Evolutionary conservation across 2,113 vertebrate genomes (phyloP).

Genomic region (Thunnus thynnus): DNA sequence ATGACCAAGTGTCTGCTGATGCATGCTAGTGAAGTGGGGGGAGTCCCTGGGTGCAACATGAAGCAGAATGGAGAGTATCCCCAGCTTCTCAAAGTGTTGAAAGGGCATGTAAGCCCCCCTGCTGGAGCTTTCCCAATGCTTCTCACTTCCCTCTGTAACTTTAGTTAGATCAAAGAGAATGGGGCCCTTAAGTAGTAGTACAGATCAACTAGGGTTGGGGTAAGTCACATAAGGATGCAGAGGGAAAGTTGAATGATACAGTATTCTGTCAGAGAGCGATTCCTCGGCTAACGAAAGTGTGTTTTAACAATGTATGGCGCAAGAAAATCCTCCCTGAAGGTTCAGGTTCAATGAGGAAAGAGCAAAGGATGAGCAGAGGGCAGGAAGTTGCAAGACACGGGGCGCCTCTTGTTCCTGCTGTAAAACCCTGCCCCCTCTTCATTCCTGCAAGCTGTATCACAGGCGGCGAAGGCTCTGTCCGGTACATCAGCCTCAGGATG

Average conservation of each 20-base stretch:
- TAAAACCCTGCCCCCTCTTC: slow-evolving; percentile 46
- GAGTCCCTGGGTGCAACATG: slow-evolving; percentile 74
- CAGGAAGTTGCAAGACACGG: slow-evolving; percentile 57
- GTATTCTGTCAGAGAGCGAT: slow-evolving; percentile 72
- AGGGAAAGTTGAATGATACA: slow-evolving; percentile 62
- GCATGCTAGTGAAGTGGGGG: slow-evolving; percentile 68
- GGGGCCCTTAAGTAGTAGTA: slow-evolving; percentile 68
- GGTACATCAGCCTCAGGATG: slow-evolving; percentile 67
- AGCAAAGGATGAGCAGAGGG: slow-evolving; percentile 57
- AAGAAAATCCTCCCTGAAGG: slow-evolving; percentile 56
- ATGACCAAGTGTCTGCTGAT: slow-evolving; percentile 81
- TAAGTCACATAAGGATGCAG: slow-evolving; percentile 69
- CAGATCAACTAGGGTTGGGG: slow-evolving; percentile 67
- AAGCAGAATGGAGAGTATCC: slow-evolving; percentile 76
- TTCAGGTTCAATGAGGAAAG: slow-evolving; percentile 50
- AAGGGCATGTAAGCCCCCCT: slow-evolving; percentile 72
- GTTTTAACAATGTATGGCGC: slow-evolving; percentile 72
- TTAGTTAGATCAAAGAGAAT: slow-evolving; percentile 81
- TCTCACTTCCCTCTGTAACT: slow-evolving; percentile 75
- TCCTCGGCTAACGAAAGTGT: slow-evolving; percentile 59
- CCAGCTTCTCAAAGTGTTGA: slow-evolving; percentile 73
- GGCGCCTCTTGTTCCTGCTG: slow-evolving; percentile 45
- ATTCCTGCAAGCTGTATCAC: slow-evolving; percentile 17
- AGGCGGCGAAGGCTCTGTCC: slow-evolving; percentile 51
- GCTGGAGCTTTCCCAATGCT: slow-evolving; percentile 64